Evolutionary conservation across 2,113 vertebrate genomes (phyloP), one percentile per base, ranked within the genome.

Genomic region (Bungarus multicinctus): DNA sequence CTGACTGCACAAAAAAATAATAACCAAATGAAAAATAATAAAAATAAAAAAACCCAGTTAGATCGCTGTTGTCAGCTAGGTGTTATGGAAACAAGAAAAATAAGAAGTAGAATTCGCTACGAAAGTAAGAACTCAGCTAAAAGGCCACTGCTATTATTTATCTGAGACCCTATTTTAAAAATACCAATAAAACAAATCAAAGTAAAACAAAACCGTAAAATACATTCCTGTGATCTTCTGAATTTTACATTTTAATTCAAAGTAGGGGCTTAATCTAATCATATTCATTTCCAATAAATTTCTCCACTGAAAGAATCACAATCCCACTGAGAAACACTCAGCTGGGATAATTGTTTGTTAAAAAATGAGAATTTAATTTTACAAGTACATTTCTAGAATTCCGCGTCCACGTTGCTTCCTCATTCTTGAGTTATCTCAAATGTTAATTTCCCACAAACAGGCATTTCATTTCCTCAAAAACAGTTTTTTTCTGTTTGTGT

Each of bases 301-400:
- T 91, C 96, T 96, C 90, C 55, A 94, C 92, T 93, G 47, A 94
- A 96, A 96, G 91, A 94, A 95, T 95, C 91, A 96, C 43, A 96
- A 1, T 0, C 93, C 90, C 93, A 55, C 89, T 86, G 93, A 94
- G 69, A 93, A 85, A 88, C 10, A 89, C 94, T 52, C 86, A 93
- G 54, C 55, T 89, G 92, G 54, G 60, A 96, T 50, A 96, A 91
- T 95, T 94, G 91, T 23, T 93, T 90, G 94, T 95, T 94, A 7
- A 94, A 97, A 52, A 96, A 94, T 88, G 93, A 89, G 60, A 96
- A 14, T 95, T 89, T 93, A 92, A 96, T 96, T 96, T 96, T 96
- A 90, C 64, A 97, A 97, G 94, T 90, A 93, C 0, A 87, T 94
- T 95, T 94, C 94, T 89, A 93, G 27, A 39, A 22, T 23, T 93